phyloP scores from a whole-genome alignment of 2,797 vertebrate species.

The Ciconia nigra region DNA sequence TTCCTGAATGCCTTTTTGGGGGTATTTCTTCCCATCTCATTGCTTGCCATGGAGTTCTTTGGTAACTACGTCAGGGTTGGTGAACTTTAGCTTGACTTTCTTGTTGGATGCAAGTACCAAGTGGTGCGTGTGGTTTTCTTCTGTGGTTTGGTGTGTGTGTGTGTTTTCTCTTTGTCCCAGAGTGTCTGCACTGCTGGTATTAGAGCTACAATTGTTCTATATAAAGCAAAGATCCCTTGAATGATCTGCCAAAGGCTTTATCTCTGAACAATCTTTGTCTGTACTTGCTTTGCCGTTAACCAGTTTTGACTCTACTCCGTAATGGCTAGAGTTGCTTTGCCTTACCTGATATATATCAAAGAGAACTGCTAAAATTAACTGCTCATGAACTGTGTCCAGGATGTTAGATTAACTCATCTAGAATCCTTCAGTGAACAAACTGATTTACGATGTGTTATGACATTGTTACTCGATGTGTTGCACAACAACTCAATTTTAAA shows the following conservation, averaged over 20 bases:
- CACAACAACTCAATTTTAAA: conserved; percentile 61
- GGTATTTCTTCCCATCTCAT: not conserved
- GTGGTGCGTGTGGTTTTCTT: conserved; percentile 46
- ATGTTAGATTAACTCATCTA: conserved; percentile 61
- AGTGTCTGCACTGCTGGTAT: conserved; percentile 13
- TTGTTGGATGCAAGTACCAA: conserved; percentile 15
- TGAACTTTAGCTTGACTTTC: conserved; percentile 49
- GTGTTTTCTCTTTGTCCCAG: conserved; percentile 44
- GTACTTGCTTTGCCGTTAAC: conserved; percentile 59
- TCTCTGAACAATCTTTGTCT: conserved; percentile 51
- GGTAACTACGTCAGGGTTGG: not conserved
- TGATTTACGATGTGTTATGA: conserved; percentile 65
- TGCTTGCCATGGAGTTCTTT: not conserved
- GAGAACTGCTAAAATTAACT: conserved; percentile 65
- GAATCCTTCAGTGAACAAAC: conserved; percentile 47
- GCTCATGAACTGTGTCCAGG: conserved; percentile 54
- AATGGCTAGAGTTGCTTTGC: conserved; percentile 51
- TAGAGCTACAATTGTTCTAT: conserved; percentile 50
- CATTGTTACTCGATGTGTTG: conserved; percentile 61
- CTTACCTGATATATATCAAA: conserved; percentile 55
- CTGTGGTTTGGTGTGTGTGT: conserved; percentile 39
- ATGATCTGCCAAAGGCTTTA: conserved; percentile 50
- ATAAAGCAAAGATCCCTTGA: conserved; percentile 54
- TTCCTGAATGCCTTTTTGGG: conserved; percentile 5
- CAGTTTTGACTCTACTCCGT: conserved; percentile 42